Evolutionary conservation across 1,140 invertebrate genomes (phyloP), one percentile per base, ranked within the genome.

Genomic region (Ceratina calcarata): DNA sequence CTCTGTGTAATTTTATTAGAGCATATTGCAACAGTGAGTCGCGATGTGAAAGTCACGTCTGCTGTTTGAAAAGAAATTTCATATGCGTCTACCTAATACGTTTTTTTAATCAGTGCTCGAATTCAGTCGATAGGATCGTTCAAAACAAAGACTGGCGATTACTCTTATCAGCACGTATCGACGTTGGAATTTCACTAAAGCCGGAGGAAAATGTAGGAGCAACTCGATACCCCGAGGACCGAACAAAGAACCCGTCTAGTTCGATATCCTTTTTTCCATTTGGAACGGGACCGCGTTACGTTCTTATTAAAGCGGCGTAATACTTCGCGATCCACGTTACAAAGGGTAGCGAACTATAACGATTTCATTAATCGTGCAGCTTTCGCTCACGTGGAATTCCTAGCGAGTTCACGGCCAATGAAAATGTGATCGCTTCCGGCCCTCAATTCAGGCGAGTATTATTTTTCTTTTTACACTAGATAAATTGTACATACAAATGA

Each of bases 201-300:
- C 24, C 51, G 51, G 18, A 57, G 27, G 24, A 70, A 70, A 70
- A 70, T 70, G 53, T 24, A 70, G 51, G n/a, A 6, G 67, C 57
- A 70, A 70, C 24, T 70, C n/a, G 67, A 37, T 70, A 13, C 67
- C 24, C 12, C 18, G 51, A 7, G 12, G 12, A 57, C 57, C 67
- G 67, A 32, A 70, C 67, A 70, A 70, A 70, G 53, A 24, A 10
- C 24, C 51, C 18, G 15, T 57, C 67, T 16, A 55, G 27, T 24
- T 70, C 51, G 67, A 70, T 70, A 70, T 70, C 67, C 67, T 67
- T 70, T 57, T 69, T 70, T 55, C 22, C 51, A 69, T 18, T 27
- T 24, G 67, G 27, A 69, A 32, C 24, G 24, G 51, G 51, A 7
- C 24, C 67, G 53, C 53, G 51, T 32, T n/a, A 10, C 51, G 8